Evolutionary conservation across 2,888 invertebrate species (phyloP), one percentile per base, ranked within the genome.

Genomic region (Mesoligia furuncula): DNA sequence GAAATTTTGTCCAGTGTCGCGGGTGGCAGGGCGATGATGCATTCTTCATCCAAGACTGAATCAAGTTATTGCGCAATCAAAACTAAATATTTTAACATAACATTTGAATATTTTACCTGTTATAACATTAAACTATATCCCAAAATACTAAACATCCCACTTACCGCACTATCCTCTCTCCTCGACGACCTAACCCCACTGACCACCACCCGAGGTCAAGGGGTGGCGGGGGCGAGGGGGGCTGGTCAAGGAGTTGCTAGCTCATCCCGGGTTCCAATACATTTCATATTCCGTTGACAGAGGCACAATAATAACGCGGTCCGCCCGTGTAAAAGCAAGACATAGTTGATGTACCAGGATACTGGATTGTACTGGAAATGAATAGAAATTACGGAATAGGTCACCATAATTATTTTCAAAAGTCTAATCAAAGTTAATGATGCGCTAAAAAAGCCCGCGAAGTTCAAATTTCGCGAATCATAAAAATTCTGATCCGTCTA

Each of bases 281-380:
- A 96, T 96, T 96, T 96, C 96, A 96, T 96, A 96, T 96, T 96
- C 96, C 96, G 96, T 95, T 96, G 96, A 96, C 96, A 96, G 96
- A 95, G 95, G 96, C 96, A 95, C 96, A 96, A 96, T 96, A 96
- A 96, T 96, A 95, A 96, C 95, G 94, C 94, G 92, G 91, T 90
- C 84, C 90, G 89, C 90, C 91, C 93, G 94, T 95, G 95, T 94
- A 95, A 95, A 94, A 95, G 94, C 95, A 94, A 93, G 95, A 94
- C 95, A 93, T 95, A 95, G 95, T 95, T 95, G 91, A 92, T 90
- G 90, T 67, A 85, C 92, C 45, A 11, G n/a, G 93, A 93, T 78
- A 1, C 3, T 0, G 20, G 79, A 76, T 6, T 75, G 77, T 45
- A 70, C 92, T 94, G 75, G 94, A 94, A 87, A 36, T 13, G 89